Evolutionary conservation across 2,113 vertebrate species (phyloP), one percentile per base, ranked within the genome.

Genomic region (Acinonyx jubatus): DNA sequence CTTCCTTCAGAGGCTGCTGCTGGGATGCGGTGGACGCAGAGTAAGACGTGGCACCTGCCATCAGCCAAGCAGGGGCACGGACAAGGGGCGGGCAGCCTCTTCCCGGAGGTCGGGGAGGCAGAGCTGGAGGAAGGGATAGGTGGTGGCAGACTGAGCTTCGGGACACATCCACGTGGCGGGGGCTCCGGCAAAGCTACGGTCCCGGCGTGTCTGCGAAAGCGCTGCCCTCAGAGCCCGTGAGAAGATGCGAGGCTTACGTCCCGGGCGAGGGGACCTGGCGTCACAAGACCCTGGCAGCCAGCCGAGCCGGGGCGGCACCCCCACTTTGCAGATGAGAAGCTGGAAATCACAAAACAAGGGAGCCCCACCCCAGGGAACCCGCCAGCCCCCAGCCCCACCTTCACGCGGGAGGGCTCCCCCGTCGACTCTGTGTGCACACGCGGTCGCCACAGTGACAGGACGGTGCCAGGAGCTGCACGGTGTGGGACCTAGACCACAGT

Each of bases 11-110:
- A 7, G 55, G 23, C 5, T 4, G 1, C 61, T 10, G 74, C 38
- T 1, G 2, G 4, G 0, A 31, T 1, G 5, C 7, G 4, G 0
- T 1, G 1, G 7, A 48, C 3, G 5, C 52, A 23, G 15, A 29
- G 18, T 2, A 12, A 55, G 27, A 8, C 0, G 1, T 3, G 10
- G 4, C 21, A 2, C n/a, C 41, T 5, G 1, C 61, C 29, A 2
- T 7, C 13, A 38, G 3, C 38, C 12, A 25, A 38, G 36, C 38
- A 0, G 7, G 15, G 25, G 12, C 71, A 38, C 71, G 13, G 71
- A 36, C 68, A 7, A 19, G 10, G 10, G 25, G 11, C 36, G 25
- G 71, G 71, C 19, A 1, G 69, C 13, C 9, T 19, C 2, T 52
- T 8, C 45, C 4, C 4, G 7, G 57, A 61, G 25, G 14, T 25